Evolutionary conservation across 2,797 vertebrate species (phyloP).

Genomic region (Pseudotriccus pelzelni): DNA sequence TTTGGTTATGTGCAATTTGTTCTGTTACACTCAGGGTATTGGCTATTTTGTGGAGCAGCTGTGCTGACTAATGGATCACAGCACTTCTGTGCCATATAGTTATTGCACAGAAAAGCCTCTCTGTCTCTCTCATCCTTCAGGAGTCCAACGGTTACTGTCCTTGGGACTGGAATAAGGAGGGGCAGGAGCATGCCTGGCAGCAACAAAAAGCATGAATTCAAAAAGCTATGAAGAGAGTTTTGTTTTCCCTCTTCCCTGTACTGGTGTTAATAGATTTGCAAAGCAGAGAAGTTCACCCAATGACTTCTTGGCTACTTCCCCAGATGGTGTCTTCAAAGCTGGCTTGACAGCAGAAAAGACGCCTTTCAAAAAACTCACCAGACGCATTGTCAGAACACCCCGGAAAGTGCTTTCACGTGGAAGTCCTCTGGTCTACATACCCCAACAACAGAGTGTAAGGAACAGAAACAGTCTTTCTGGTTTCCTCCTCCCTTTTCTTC

Average conservation of each 20-base stretch:
- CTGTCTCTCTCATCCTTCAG: constrained; percentile 53
- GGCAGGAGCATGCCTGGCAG: constrained; percentile 17
- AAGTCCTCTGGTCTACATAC: neutral
- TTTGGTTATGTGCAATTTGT: constrained; percentile 71
- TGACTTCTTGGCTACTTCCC: constrained; percentile 55
- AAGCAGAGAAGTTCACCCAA: constrained; percentile 42
- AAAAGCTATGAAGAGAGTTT: constrained; percentile 56
- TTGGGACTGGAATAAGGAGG: constrained; percentile 51
- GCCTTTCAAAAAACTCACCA: constrained; percentile 13
- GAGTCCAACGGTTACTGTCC: constrained; percentile 55
- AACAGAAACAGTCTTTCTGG: neutral
- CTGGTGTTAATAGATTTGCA: constrained; percentile 41
- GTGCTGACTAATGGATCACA: constrained; percentile 64
- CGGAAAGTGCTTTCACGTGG: constrained; percentile 1
- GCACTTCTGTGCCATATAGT: constrained; percentile 51
- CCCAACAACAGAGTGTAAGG: neutral
- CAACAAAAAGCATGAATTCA: constrained; percentile 56
- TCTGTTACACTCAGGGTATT: constrained; percentile 48
- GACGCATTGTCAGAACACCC: neutral
- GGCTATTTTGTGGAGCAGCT: constrained; percentile 63
- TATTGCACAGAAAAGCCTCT: constrained; percentile 59
- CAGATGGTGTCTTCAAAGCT: constrained; percentile 35
- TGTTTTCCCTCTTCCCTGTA: constrained; percentile 31
- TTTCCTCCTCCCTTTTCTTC: neutral
- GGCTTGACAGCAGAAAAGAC: constrained; percentile 8